Conservation (phyloP, 1,140 invertebrate species). For the Atta cephalotes region DNA sequence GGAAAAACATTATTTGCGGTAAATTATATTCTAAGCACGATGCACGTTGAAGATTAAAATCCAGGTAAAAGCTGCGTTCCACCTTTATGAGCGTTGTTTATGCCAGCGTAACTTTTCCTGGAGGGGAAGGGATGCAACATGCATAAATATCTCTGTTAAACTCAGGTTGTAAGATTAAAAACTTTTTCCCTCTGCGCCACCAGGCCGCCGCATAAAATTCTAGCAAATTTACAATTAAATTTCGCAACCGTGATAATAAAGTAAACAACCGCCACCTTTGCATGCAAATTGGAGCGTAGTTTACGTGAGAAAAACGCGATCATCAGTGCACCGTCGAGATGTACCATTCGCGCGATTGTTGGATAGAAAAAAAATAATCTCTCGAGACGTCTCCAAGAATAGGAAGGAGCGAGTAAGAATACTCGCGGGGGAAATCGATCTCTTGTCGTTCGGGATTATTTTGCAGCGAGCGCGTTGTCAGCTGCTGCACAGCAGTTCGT, state of each 20-base stretch:
- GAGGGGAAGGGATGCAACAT: neutral
- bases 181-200: slow-evolving; percentile 29
- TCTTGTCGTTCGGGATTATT: slow-evolving; percentile 40
- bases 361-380: slow-evolving; percentile 4
- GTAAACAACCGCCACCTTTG: slow-evolving; percentile 27
- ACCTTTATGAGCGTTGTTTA: slow-evolving; percentile 60
- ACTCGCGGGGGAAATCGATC: slow-evolving; percentile 36
- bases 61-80: slow-evolving; percentile 59
- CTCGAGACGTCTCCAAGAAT: slow-evolving; percentile 14
- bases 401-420: slow-evolving; percentile 21
- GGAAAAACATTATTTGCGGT: slow-evolving; percentile 42
- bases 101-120: slow-evolving; percentile 44
- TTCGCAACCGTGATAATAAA: slow-evolving; percentile 47
- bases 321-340: neutral
- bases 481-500: slow-evolving; percentile 36
- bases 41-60: slow-evolving; percentile 56
- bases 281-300: slow-evolving; percentile 27
- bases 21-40: slow-evolving; percentile 57
- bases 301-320: neutral
- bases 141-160: slow-evolving; percentile 63
- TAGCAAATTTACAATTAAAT: slow-evolving; percentile 57
- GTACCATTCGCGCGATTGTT: slow-evolving; percentile 14
- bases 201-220: slow-evolving; percentile 29
- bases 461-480: slow-evolving; percentile 35
- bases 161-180: slow-evolving; percentile 58